A percentile compares a stretch with the other conserved stretches of the same genome.
Conservation (phyloP, 2,797 vertebrate genomes). For the Chelon auratus region DNA sequence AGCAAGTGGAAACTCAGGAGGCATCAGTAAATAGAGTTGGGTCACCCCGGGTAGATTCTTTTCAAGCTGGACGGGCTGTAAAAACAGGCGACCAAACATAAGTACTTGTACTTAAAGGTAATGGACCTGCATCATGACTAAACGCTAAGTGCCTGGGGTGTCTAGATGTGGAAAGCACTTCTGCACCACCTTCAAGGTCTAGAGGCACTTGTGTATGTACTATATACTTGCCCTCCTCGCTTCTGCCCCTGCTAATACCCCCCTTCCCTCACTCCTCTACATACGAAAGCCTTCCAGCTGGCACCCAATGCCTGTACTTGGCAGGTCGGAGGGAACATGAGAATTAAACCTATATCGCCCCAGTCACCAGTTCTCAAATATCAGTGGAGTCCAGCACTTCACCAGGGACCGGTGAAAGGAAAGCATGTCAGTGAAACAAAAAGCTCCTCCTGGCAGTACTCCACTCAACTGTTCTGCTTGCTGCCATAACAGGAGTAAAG, state of each 20-base stretch:
- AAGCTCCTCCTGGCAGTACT: constrained; percentile 77
- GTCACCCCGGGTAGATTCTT: constrained; percentile 87
- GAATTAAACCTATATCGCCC: constrained; percentile 88
- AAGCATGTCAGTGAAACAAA: constrained; percentile 81
- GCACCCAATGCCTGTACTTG: constrained; percentile 81
- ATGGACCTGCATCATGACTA: constrained; percentile 84
- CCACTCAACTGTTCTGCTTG: constrained; percentile 71
- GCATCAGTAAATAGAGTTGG: constrained; percentile 90
- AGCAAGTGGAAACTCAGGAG: constrained; percentile 91
- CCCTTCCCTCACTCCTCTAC: constrained; percentile 57
- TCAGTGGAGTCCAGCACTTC: constrained; percentile 88
- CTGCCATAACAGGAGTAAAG: constrained; percentile 62
- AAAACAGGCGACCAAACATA: constrained; percentile 82
- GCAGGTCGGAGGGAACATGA: constrained; percentile 85
- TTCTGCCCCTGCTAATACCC: constrained; percentile 73
- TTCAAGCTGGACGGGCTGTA: constrained; percentile 75
- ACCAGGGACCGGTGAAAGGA: constrained; percentile 81
- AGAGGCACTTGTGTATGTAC: constrained; percentile 71
- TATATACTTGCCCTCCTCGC: constrained; percentile 72
- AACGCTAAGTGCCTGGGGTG: constrained; percentile 77
- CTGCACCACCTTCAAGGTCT: constrained; percentile 79
- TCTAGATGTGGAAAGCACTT: constrained; percentile 73
- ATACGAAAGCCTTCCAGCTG: constrained; percentile 88
- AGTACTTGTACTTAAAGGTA: constrained; percentile 86
- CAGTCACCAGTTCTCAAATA: constrained; percentile 86